These are phyloP conservation scores for Gonatopus flavifemur DNA, from an alignment of 1,140 invertebrate species.

Conservation along the genomic window DNA sequence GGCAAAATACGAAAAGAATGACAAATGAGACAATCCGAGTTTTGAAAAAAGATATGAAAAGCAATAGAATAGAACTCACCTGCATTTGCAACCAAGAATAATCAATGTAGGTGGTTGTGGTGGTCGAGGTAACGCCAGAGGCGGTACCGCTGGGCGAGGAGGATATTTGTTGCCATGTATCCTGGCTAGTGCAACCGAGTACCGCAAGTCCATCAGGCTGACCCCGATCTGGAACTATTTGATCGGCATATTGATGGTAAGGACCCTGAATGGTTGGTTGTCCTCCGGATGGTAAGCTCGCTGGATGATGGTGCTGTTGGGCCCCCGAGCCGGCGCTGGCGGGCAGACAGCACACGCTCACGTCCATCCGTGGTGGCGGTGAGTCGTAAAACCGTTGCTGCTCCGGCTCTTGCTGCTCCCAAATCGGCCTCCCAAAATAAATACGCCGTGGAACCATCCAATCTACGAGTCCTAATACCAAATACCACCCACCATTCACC, in stretches of 20 bases:
- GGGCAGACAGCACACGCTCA: constrained; percentile 54
- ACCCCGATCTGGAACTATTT: constrained; percentile 54
- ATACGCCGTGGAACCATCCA: constrained; percentile 51
- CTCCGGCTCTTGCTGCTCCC: constrained; percentile 41
- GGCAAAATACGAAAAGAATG: too few species aligned
- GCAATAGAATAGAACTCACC: constrained; percentile 41
- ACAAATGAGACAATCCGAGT: too few species aligned
- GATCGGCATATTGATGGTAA: constrained; percentile 50
- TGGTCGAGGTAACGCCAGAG: constrained; percentile 32
- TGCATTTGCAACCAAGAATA: constrained; percentile 58
- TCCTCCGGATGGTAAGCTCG: constrained; percentile 34
- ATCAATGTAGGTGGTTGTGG: constrained; percentile 52
- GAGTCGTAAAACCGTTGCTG: constrained; percentile 52
- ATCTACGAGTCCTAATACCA: constrained; percentile 25
- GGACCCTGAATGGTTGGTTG: constrained; percentile 41
- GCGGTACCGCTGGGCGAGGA: constrained; percentile 28
- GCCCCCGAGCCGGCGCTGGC: constrained; percentile 49
- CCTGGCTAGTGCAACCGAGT: constrained; percentile 40
- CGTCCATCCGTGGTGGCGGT: constrained; percentile 56
- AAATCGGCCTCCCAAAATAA: constrained; percentile 37
- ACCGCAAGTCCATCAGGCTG: constrained; percentile 48
- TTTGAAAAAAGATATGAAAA: too few species aligned
- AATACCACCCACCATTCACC: too few species aligned
- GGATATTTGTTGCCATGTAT: constrained; percentile 48
- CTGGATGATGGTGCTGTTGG: constrained; percentile 44